Evolutionary conservation across 2,113 vertebrate genomes (phyloP).

Genomic region (Ivindomyrus marchei): DNA sequence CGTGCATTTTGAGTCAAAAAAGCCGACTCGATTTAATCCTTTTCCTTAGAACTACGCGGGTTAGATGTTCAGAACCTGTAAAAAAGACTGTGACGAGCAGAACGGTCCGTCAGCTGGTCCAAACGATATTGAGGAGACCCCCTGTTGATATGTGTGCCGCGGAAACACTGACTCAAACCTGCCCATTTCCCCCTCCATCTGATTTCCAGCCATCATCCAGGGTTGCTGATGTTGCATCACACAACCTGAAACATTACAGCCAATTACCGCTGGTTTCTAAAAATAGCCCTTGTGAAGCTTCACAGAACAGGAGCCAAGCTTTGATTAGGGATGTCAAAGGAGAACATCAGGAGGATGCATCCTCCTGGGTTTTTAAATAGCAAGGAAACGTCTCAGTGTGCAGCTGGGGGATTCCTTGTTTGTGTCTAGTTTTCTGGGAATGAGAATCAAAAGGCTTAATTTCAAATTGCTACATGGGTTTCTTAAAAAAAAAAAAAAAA

Average conservation of each 20-base stretch:
- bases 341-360: background rate
- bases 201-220: background rate
- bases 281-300: background rate
- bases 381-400: conserved; percentile 10
- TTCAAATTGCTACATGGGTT: background rate
- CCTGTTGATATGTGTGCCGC: background rate
- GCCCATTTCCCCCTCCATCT: background rate
- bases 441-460: background rate
- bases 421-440: conserved; percentile 10
- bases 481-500: background rate
- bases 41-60: background rate
- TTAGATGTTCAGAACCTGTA: background rate
- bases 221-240: background rate
- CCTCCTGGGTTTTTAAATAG: background rate
- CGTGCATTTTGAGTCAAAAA: background rate
- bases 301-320: background rate
- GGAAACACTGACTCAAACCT: background rate
- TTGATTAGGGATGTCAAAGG: background rate
- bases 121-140: background rate
- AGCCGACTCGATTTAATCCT: background rate
- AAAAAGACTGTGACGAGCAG: background rate
- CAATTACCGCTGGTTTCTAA: background rate
- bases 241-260: background rate
- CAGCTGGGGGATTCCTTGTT: background rate
- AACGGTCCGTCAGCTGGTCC: background rate